Evolutionary conservation across 1,140 invertebrate species (phyloP).

Genomic region (Doryteuthis pealeii): DNA sequence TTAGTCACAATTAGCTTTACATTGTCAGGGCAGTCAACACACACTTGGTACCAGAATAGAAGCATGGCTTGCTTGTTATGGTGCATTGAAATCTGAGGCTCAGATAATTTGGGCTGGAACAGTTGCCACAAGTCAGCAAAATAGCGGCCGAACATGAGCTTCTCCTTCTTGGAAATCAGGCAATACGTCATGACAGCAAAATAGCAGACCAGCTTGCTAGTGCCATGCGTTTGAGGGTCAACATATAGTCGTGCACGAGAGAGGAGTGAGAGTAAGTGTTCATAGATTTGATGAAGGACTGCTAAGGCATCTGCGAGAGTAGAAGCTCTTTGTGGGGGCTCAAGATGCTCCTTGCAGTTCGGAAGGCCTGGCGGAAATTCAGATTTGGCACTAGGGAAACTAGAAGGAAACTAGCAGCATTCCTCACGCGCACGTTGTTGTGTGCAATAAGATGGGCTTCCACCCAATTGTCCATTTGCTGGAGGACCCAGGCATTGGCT

Average conservation of each 20-base stretch:
- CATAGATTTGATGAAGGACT: conserved; percentile 77
- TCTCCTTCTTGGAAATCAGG: conserved; percentile 84
- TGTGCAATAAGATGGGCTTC: conserved; percentile 86
- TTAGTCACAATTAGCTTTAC: conserved; percentile 83
- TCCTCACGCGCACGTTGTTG: conserved; percentile 80
- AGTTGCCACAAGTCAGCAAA: conserved; percentile 89
- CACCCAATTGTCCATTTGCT: conserved; percentile 83
- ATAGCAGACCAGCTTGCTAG: conserved; percentile 87
- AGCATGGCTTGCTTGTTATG: conserved; percentile 88
- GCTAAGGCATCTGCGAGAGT: conserved; percentile 72
- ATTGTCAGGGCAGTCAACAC: conserved; percentile 89
- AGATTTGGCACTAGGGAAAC: conserved; percentile 85
- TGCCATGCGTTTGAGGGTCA: conserved; percentile 76
- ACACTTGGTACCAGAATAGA: conserved; percentile 90
- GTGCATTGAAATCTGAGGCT: conserved; percentile 90
- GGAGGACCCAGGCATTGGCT: conserved; percentile 84
- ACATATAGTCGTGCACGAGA: conserved; percentile 79
- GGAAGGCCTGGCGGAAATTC: conserved; percentile 83
- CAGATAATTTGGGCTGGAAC: conserved; percentile 92
- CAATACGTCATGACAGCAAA: conserved; percentile 89
- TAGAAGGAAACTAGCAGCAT: conserved; percentile 81
- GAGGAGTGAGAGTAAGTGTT: conserved; percentile 71
- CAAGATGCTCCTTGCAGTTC: conserved; percentile 64
- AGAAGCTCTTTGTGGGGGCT: conserved; percentile 60
- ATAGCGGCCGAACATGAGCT: conserved; percentile 76